Percentiles rank a stretch among this genome's conserved stretches.
phyloP scores from a whole-genome alignment of 2,888 invertebrate species.

The Yponomeuta evonymella region DNA sequence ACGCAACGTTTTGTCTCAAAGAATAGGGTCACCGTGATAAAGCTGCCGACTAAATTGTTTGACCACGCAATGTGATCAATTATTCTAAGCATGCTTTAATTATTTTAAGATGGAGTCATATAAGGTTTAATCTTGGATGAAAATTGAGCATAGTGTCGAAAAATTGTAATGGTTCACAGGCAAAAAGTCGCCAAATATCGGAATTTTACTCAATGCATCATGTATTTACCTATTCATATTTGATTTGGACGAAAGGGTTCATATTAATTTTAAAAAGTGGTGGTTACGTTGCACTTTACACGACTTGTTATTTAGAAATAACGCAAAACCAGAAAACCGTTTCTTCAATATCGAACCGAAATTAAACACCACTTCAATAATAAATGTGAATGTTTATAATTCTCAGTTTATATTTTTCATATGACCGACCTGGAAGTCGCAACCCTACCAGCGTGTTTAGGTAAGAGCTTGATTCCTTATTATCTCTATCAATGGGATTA shows the following conservation, averaged over 20 bases:
- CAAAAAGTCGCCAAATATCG: background rate
- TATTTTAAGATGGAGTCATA: background rate
- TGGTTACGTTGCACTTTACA: too few relatives aligned
- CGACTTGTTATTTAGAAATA: too few relatives aligned
- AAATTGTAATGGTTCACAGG: background rate
- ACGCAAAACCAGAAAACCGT: too few relatives aligned
- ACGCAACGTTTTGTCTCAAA: background rate
- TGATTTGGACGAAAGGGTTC: too few relatives aligned
- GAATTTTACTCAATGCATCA: background rate
- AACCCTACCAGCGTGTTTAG: background rate
- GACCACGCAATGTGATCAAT: slow-evolving; percentile 2
- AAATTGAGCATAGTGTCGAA: background rate
- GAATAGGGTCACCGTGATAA: background rate
- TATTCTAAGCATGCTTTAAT: background rate
- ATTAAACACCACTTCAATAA: too few relatives aligned
- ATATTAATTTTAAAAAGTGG: too few relatives aligned
- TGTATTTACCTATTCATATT: too few relatives aligned
- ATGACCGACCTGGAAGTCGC: too few relatives aligned
- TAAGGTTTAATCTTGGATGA: background rate
- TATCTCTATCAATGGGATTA: background rate
- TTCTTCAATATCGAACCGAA: too few relatives aligned
- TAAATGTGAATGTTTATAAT: too few relatives aligned
- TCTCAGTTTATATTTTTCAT: too few relatives aligned
- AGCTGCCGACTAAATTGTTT: background rate
- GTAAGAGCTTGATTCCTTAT: background rate